Percentiles rank a stretch among this genome's conserved stretches.
phyloP scores from a whole-genome alignment of 2,113 vertebrate genomes.

The Sciurus niger region DNA sequence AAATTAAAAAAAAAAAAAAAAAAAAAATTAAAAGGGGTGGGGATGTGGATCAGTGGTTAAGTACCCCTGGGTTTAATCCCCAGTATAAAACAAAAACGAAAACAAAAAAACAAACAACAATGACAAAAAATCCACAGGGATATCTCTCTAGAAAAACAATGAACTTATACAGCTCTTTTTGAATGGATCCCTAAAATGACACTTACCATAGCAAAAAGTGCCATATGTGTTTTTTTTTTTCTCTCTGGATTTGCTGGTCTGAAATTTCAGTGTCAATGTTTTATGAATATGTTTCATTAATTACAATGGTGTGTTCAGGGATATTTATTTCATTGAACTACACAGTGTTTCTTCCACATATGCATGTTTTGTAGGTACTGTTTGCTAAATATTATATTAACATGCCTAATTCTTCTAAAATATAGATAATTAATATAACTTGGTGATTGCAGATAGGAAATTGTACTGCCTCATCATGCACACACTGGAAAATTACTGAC shows the following conservation, averaged over 20 bases:
- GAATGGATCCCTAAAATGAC: neutral
- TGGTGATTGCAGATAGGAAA: neutral
- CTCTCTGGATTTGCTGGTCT: neutral
- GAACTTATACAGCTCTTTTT: neutral
- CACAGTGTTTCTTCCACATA: neutral
- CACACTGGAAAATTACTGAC: neutral
- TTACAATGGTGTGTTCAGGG: neutral
- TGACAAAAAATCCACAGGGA: neutral
- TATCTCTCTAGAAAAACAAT: neutral
- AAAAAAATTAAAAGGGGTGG: too few relatives aligned
- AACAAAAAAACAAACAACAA: too few relatives aligned
- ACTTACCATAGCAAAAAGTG: neutral
- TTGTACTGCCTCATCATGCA: neutral
- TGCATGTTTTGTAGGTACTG: neutral
- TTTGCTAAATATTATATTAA: neutral
- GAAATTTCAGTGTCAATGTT: neutral
- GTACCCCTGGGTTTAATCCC: too few relatives aligned
- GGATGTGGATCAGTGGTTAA: too few relatives aligned
- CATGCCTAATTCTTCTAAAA: slow-evolving; percentile 8
- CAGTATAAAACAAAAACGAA: too few relatives aligned
- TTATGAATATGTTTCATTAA: neutral
- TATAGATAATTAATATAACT: neutral
- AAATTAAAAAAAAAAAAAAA: too few relatives aligned
- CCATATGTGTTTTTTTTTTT: neutral
- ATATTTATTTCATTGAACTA: neutral